Conservation (phyloP, 2,797 vertebrate genomes). For the Smutsia gigantea region DNA sequence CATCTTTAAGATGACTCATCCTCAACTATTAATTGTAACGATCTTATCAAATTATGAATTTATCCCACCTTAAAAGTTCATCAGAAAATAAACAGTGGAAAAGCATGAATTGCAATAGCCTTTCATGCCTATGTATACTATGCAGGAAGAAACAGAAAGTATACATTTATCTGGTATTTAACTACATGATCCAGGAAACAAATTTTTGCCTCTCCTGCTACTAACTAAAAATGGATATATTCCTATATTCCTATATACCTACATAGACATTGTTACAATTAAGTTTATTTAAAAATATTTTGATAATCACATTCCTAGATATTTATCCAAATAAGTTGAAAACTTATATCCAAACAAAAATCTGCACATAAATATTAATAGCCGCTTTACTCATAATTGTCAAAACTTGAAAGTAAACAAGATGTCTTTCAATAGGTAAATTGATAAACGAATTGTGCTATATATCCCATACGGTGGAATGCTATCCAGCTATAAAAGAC, state of each 20-base stretch:
- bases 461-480: neutral
- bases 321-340: conserved; percentile 38
- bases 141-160: conserved; percentile 23
- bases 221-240: conserved; percentile 37
- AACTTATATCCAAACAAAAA: conserved; percentile 18
- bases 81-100: neutral
- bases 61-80: conserved; percentile 14
- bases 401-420: conserved; percentile 9
- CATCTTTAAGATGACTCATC: conserved; percentile 1
- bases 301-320: neutral
- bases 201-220: neutral
- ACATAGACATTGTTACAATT: neutral
- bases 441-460: neutral
- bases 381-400: neutral
- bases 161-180: conserved; percentile 2
- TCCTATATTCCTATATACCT: neutral
- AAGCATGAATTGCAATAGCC: neutral
- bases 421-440: neutral
- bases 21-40: neutral
- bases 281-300: conserved; percentile 51
- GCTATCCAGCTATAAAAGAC: neutral
- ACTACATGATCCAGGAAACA: neutral
- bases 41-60: conserved; percentile 9
- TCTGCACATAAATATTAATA: neutral
- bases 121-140: neutral